Base-by-base conservation (phyloP, 2,797 vertebrate species). In the Sebastes iracundus region DNA sequence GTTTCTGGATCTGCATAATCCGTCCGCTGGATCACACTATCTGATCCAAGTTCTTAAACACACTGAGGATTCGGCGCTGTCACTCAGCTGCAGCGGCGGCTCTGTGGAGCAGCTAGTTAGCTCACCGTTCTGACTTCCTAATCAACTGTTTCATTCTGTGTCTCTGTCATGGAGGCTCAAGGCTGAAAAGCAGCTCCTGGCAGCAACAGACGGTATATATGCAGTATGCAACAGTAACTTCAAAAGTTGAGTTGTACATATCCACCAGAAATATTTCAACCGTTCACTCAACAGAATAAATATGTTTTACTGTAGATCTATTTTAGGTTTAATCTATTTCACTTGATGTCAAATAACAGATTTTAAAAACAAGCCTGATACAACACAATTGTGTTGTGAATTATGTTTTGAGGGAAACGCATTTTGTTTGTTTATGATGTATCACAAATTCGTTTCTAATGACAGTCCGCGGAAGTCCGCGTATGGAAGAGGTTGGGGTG, bases 1-100 rank as follows among this genome's bases (percentile, higher is more conserved):
- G 42, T 60, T 76, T 65, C 30, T 55, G 68, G 46, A 89, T 91
- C 83, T 90, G 76, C 87, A 88, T 90, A 89, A 90, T 86, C 86
- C 77, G 5, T 56, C 33, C 25, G 13, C 68, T 27, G 64, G 55
- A 82, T 77, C 72, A 25, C 20, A 11, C 38, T 6, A 56, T 67
- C 77, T 13, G 27, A 58, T 67, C 79, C 46, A 12, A 61, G 65
- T 69, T 82, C 71, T 70, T 32, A 79, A 80, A 88, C 79, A 67
- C 71, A 42, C 27, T 2, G 68, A 67, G 79, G 82, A 76, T 65
- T 73, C 63, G 2, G 68, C 1, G 60, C 74, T 20, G 75, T 77
- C 81, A 53, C 65, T 85, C 72, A 71, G 55, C 73, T 3, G 27
- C 81, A 22, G 77, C 60, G 2, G 55, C n/a, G 11, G 72, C 78